phyloP scores from a whole-genome alignment of 2,113 vertebrate genomes.

The Corythaeola cristata region DNA sequence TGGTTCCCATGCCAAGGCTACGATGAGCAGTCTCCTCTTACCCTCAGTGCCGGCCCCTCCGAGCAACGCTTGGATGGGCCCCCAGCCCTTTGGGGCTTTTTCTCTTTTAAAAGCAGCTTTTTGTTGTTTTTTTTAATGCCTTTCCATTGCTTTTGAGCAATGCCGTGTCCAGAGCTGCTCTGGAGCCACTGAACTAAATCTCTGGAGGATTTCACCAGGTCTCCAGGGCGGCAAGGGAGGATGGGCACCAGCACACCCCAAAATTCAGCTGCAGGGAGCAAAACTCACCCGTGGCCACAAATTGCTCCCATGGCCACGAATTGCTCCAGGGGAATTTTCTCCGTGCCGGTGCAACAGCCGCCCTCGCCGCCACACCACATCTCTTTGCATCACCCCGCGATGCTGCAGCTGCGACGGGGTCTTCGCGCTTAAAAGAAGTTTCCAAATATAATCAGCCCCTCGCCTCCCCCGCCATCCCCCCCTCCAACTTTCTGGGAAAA shows the following conservation, averaged over 20 bases:
- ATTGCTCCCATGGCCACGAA: not conserved
- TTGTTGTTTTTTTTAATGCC: not conserved
- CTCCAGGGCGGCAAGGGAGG: not conserved
- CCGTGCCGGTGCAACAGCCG: not conserved
- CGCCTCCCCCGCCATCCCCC: not conserved
- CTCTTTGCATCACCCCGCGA: not conserved
- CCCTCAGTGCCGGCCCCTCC: not conserved
- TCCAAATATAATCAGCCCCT: slow-evolving; percentile 42
- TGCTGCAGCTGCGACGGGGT: not conserved
- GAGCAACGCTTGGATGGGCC: not conserved
- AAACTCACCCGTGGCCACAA: not conserved
- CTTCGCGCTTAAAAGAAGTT: slow-evolving; percentile 4
- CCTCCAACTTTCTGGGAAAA: slow-evolving; percentile 53
- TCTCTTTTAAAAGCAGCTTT: not conserved
- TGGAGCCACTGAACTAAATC: not conserved
- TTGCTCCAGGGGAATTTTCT: not conserved
- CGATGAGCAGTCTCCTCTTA: slow-evolving; percentile 51
- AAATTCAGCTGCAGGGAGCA: not conserved
- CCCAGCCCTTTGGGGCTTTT: not conserved
- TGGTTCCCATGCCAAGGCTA: slow-evolving; percentile 47
- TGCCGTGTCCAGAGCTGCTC: not conserved
- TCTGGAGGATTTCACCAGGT: not conserved
- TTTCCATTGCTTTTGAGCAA: slow-evolving; percentile 1
- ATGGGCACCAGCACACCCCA: not conserved
- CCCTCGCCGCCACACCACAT: accelerated